Base-by-base conservation (phyloP, 2,113 vertebrate genomes). In the Eurypyga helias region DNA sequence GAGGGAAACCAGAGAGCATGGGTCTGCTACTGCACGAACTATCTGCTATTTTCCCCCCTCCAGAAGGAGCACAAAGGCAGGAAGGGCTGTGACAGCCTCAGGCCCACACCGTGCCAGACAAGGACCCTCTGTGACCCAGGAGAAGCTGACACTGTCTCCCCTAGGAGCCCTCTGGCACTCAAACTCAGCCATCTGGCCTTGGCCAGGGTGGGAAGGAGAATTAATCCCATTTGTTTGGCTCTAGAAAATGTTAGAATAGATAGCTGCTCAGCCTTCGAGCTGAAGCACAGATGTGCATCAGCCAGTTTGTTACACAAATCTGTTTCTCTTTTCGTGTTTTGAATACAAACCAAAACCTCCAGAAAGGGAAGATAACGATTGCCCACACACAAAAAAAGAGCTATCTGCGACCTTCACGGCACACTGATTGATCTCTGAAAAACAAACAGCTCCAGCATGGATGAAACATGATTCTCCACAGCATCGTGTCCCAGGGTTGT, bases 281-380 rank as follows among this genome's bases (percentile, higher is more conserved):
- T 89, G 54, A 90, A 93, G 43, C 10, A 1, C 90, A 96, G 54
- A 85, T 93, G 60, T 81, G 58, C 71, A 69, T 85, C 55, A 33
- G 13, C 17, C 18, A 83, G 57, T 96, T 96, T 83, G 25, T 89
- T 94, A 77, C 26, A 95, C 25, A 95, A 79, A 85, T 73, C 57
- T 95, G 52, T 73, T 96, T 81, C 38, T 93, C 23, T 83, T 60
- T 52, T 71, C 55, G 87, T 88, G 31, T 89, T 97, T 72, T 79
- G 48, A 92, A 83, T 51, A 62, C n/a, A 81, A 85, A 31, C 5
- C 8, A 64, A 92, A 87, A 81, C 10, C 34, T 92, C 62, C 62
- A 51, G 55, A 89, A 94, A 84, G 18, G 19, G 78, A 91, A 87
- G 48, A 81, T 79, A 71, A 75, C 83, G 43, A 45, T 13, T 93